Evolutionary conservation across 2,888 invertebrate species (phyloP).

Genomic region (Sicus ferrugineus): DNA sequence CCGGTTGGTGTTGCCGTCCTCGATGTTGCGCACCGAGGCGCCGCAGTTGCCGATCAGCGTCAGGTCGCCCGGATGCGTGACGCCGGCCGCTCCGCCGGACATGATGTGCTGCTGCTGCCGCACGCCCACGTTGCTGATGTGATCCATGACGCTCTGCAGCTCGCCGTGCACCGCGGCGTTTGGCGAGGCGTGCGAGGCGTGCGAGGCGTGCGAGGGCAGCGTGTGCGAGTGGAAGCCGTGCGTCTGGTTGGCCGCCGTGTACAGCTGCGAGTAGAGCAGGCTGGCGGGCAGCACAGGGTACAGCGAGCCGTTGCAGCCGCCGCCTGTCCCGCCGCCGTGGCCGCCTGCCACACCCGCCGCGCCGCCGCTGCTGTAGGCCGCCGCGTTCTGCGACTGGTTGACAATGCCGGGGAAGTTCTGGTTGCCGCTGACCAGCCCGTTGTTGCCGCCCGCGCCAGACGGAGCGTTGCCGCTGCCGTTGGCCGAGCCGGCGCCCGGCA

Average conservation of each 20-base stretch:
- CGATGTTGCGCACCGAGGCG: conserved; percentile 63
- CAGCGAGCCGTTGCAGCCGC: conserved; percentile 75
- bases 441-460: conserved; percentile 43
- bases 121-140: conserved; percentile 72
- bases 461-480: conserved; percentile 58
- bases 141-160: conserved; percentile 79
- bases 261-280: conserved; percentile 82
- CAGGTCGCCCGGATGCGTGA: conserved; percentile 61
- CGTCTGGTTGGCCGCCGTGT: conserved; percentile 79
- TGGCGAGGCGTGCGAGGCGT: conserved; percentile 71
- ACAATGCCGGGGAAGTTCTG: conserved; percentile 66
- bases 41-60: conserved; percentile 64
- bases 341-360: conserved; percentile 59
- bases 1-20: conserved; percentile 62
- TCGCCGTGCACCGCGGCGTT: conserved; percentile 72
- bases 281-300: conserved; percentile 84
- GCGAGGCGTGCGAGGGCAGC: conserved; percentile 68
- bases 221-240: conserved; percentile 78
- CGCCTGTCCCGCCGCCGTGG: conserved; percentile 48
- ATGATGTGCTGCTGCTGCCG: conserved; percentile 65
- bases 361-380: conserved; percentile 65
- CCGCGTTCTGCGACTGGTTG: conserved; percentile 67
- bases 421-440: conserved; percentile 54
- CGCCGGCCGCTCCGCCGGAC: conserved; percentile 65
- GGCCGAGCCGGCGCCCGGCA: conserved; percentile 60